These are phyloP conservation scores for Loxodonta africana DNA, from an alignment of 2,113 vertebrate genomes.

Conservation along the genomic window DNA sequence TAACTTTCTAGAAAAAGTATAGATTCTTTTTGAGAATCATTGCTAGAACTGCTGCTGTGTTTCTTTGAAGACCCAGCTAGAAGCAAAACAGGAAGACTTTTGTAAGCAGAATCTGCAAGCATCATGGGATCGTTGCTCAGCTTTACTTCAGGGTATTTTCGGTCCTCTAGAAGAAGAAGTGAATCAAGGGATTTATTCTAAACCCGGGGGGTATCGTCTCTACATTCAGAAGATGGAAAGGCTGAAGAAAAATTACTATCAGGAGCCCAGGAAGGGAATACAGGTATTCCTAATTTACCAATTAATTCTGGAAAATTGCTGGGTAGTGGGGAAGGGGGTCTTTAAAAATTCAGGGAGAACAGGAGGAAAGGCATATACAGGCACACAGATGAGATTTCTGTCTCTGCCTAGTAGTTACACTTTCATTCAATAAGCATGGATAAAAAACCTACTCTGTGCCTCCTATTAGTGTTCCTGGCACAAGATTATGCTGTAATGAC, in stretches of 20 bases:
- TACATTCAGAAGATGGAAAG: not conserved
- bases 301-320: not conserved
- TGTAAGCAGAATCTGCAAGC: no score
- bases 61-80: slow-evolving; percentile 61
- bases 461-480: no score
- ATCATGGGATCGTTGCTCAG: no score
- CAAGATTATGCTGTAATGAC: not conserved
- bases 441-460: not conserved
- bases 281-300: slow-evolving; percentile 64
- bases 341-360: not conserved
- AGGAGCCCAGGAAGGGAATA: slow-evolving; percentile 70
- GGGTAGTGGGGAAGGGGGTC: fast-evolving
- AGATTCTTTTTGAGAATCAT: not conserved
- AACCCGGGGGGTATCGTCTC: no score
- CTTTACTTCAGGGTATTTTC: no score
- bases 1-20: not conserved
- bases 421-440: not conserved
- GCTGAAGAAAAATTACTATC: slow-evolving; percentile 70
- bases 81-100: not conserved
- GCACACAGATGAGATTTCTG: not conserved
- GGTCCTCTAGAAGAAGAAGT: no score
- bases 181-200: no score
- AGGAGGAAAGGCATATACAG: not conserved
- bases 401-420: not conserved
- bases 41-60: not conserved